phyloP scores from a whole-genome alignment of 2,113 vertebrate species.

The Quiscalus mexicanus region DNA sequence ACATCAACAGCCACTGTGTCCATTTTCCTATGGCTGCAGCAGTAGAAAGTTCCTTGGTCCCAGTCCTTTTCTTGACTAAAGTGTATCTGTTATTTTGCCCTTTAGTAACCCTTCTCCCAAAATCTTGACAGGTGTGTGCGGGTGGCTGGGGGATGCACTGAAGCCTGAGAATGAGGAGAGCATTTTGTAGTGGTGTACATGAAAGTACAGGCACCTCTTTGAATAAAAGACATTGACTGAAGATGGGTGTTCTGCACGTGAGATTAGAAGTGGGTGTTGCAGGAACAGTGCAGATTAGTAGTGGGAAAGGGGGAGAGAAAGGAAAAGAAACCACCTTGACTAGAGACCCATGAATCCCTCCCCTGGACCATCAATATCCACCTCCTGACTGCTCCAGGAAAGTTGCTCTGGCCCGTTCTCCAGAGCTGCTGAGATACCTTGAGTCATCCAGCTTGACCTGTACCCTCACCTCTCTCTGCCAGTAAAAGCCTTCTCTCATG shows the following conservation, averaged over 20 bases:
- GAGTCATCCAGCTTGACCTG: slow-evolving; percentile 39
- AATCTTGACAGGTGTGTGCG: not conserved
- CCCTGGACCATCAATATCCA: not conserved
- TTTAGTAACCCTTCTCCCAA: not conserved
- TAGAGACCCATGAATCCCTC: not conserved
- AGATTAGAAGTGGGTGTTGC: not conserved
- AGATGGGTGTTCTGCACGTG: accelerated
- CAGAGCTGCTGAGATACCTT: not conserved
- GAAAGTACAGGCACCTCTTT: not conserved
- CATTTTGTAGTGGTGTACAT: not conserved
- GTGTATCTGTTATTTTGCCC: not conserved
- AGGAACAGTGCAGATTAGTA: not conserved
- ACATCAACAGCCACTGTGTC: not conserved
- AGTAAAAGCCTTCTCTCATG: slow-evolving; percentile 40
- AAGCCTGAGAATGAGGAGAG: not conserved
- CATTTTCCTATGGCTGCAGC: not conserved
- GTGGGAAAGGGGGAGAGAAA: not conserved
- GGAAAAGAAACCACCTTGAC: not conserved
- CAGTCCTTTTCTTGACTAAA: not conserved
- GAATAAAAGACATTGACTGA: not conserved
- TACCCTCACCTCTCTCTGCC: slow-evolving; percentile 20
- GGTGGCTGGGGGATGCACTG: not conserved
- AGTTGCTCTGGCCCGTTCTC: not conserved
- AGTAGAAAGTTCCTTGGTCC: not conserved
- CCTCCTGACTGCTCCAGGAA: not conserved